phyloP scores from a whole-genome alignment of 2,888 invertebrate genomes.

The Antheraea assamensis region DNA sequence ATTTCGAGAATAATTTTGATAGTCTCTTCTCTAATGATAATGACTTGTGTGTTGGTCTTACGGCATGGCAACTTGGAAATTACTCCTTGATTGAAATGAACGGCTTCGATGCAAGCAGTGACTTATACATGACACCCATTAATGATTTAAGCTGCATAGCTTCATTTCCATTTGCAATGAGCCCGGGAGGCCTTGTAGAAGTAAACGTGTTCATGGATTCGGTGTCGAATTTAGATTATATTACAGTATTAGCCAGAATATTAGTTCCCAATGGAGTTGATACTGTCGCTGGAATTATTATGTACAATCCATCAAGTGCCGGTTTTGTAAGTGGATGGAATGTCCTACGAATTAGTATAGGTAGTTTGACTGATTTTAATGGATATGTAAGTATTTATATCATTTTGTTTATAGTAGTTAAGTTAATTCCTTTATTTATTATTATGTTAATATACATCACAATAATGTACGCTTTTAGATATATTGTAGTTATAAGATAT shows the following conservation, averaged over 20 bases:
- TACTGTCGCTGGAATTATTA: constrained; percentile 35
- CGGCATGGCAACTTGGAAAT: constrained; percentile 10
- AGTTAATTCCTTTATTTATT: neutral
- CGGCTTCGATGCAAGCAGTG: neutral
- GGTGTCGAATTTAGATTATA: constrained; percentile 31
- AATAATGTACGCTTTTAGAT: neutral
- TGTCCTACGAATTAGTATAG: constrained; percentile 19
- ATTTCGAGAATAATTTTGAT: constrained; percentile 20
- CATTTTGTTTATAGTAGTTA: neutral
- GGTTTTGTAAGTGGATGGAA: constrained; percentile 39
- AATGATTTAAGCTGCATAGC: constrained; percentile 40
- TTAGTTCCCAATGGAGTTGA: constrained; percentile 28
- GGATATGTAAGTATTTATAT: constrained; percentile 9
- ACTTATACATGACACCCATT: constrained; percentile 27
- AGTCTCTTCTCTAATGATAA: neutral
- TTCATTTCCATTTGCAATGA: constrained; percentile 41
- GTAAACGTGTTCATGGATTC: constrained; percentile 40
- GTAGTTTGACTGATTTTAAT: constrained; percentile 7
- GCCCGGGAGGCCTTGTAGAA: constrained; percentile 37
- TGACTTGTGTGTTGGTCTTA: neutral
- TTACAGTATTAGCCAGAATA: constrained; percentile 37
- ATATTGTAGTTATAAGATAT: neutral
- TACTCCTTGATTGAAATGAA: neutral
- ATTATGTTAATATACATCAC: neutral
- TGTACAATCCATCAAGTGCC: constrained; percentile 32